A percentile compares a stretch with the other conserved stretches of the same genome.
phyloP scores from a whole-genome alignment of 2,888 invertebrate genomes.

The Drosophila rellima region DNA sequence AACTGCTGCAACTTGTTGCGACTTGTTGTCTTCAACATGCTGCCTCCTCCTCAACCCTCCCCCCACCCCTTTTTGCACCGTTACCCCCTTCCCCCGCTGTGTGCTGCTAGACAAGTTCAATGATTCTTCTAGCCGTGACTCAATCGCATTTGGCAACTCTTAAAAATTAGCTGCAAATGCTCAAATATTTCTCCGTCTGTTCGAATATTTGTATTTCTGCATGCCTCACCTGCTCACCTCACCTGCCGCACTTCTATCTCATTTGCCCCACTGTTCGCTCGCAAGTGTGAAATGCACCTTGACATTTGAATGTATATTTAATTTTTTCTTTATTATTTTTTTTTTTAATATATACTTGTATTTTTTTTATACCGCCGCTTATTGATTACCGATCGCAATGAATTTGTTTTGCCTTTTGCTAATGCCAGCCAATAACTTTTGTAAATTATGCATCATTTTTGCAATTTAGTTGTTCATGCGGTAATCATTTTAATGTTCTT shows the following conservation, averaged over 20 bases:
- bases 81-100: background rate
- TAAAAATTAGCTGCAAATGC: conserved; percentile 71
- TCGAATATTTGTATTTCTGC: conserved; percentile 14
- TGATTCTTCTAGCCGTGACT: conserved; percentile 70
- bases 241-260: conserved; percentile 12
- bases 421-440: conserved; percentile 54
- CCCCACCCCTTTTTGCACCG: background rate
- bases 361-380: conserved; percentile 24
- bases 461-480: conserved; percentile 37
- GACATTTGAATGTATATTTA: conserved; percentile 62
- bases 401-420: conserved; percentile 52
- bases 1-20: conserved; percentile 61
- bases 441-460: conserved; percentile 55
- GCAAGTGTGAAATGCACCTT: conserved; percentile 78
- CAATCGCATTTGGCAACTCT: conserved; percentile 53
- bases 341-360: conserved; percentile 8
- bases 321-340: background rate
- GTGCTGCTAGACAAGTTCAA: conserved; percentile 68
- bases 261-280: conserved; percentile 1
- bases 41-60: conserved; percentile 7
- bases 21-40: conserved; percentile 34
- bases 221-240: conserved; percentile 18
- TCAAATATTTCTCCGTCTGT: conserved; percentile 46
- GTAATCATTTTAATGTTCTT: conserved; percentile 37
- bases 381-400: conserved; percentile 67